Evolutionary conservation across 2,113 vertebrate species (phyloP), one percentile per base, ranked within the genome.

Genomic region (Empidonax traillii): DNA sequence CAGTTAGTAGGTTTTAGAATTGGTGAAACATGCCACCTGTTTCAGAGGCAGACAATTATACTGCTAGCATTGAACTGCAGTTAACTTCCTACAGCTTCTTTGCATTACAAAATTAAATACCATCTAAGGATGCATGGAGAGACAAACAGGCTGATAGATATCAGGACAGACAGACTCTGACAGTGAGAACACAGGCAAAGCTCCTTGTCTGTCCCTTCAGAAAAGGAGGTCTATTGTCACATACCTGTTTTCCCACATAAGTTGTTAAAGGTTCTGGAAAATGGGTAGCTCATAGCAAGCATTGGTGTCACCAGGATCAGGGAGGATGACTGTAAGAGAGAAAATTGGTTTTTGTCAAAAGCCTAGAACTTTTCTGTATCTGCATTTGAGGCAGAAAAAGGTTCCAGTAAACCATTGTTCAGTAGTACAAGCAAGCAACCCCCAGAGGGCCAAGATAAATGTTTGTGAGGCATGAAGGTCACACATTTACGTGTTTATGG

Each of bases 231-330:
- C 52, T 41, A 3, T 51, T 30, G 44, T 75, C 72, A 97, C 97
- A 4, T 97, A 98, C 98, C 98, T 98, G 97, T 96, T 97, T 98
- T 98, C 49, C 98, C 98, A 90, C 98, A 97, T 65, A 98, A 94
- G 73, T 98, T 98, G 91, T 98, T 98, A 84, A 98, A 97, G 59
- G 97, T 97, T 96, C 92, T 97, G 86, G 98, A 97, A 93, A 98
- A 97, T 10, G 98, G 98, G 44, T 97, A 98, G 67, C 95, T 98
- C 98, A 98, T 98, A 39, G 98, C 97, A 93, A 98, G 96, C 93
- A 97, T 97, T 10, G 98, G 98, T 23, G 97, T 95, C 9, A 98
- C 97, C 30, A 97, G 97, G 72, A 93, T 97, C 66, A 98, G 59
- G 23, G 98, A 98, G 3, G 92, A 88, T 75, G 98, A 98, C 98